A percentile compares a stretch with the other conserved stretches of the same genome.
Evolutionary conservation across 2,797 vertebrate species (phyloP).

Genomic region (Cichlasoma orientale): DNA sequence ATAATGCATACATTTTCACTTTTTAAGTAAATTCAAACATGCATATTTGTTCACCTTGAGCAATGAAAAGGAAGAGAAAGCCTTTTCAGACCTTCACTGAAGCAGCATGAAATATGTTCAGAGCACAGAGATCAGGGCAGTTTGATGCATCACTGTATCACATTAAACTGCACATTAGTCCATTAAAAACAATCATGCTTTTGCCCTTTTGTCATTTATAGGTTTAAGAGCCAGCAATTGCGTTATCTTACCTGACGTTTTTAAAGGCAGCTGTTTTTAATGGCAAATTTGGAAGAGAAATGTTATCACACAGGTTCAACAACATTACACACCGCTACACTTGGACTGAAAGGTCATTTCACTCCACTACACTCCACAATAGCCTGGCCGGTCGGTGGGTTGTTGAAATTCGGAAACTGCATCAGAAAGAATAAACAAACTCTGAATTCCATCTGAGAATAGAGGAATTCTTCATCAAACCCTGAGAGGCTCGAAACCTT

Average conservation of each 20-base stretch:
- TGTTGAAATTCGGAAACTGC: conserved; percentile 28
- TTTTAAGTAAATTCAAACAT: too few relatives aligned
- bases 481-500: conserved; percentile 13
- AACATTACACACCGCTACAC: conserved; percentile 26
- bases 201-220: not conserved
- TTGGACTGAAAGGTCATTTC: conserved; percentile 43
- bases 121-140: not conserved
- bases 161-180: not conserved
- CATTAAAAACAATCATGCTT: not conserved
- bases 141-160: not conserved
- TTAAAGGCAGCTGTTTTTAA: conserved; percentile 3
- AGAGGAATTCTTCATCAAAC: conserved; percentile 40
- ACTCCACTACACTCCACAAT: conserved; percentile 26
- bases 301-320: conserved; percentile 15
- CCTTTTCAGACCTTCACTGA: not conserved
- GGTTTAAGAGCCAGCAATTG: not conserved
- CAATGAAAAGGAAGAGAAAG: not conserved
- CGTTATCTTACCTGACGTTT: not conserved
- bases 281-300: not conserved
- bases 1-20: too few relatives aligned
- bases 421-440: conserved; percentile 50
- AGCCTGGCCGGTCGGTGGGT: not conserved
- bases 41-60: not conserved
- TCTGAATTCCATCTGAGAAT: conserved; percentile 21
- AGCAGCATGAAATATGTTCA: not conserved